These are phyloP conservation scores for Meandrina meandrites DNA, from an alignment of 92 coral and sea anemone species.

Conservation along the genomic window DNA sequence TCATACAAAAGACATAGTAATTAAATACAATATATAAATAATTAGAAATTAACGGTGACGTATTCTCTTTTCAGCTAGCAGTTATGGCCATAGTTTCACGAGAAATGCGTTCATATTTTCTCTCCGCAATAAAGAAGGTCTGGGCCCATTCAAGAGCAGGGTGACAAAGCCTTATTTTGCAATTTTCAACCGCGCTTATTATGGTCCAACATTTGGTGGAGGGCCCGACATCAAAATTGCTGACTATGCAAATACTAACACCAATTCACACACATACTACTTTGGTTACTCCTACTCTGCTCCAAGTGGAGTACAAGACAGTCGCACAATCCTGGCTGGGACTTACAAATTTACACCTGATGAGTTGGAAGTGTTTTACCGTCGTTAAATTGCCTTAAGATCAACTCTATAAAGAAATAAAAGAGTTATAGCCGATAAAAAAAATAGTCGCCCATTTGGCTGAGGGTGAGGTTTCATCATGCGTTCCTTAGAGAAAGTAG, in stretches of 20 bases:
- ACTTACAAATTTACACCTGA: background rate
- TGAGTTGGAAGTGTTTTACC: background rate
- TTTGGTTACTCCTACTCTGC: background rate
- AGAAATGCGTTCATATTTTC: background rate
- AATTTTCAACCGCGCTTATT: background rate
- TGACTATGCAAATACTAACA: background rate
- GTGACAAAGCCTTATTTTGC: background rate
- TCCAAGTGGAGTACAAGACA: background rate
- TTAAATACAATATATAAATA: too few relatives aligned
- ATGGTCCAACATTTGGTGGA: background rate
- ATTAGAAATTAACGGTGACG: too few relatives aligned
- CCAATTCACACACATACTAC: background rate
- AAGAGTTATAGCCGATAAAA: too few relatives aligned
- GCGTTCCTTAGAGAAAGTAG: too few relatives aligned
- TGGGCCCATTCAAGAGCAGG: background rate
- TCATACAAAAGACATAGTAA: too few relatives aligned
- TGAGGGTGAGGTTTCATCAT: too few relatives aligned
- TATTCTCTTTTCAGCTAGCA: too few relatives aligned
- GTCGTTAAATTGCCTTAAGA: too few relatives aligned
- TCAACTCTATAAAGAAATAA: too few relatives aligned
- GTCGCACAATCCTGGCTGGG: background rate
- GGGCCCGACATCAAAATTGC: background rate
- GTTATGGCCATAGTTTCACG: background rate
- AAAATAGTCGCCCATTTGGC: too few relatives aligned
- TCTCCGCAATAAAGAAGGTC: background rate